Percentiles rank a stretch among this genome's conserved stretches.
Conservation (phyloP, 1,140 invertebrate species). For the Aethina tumida region DNA sequence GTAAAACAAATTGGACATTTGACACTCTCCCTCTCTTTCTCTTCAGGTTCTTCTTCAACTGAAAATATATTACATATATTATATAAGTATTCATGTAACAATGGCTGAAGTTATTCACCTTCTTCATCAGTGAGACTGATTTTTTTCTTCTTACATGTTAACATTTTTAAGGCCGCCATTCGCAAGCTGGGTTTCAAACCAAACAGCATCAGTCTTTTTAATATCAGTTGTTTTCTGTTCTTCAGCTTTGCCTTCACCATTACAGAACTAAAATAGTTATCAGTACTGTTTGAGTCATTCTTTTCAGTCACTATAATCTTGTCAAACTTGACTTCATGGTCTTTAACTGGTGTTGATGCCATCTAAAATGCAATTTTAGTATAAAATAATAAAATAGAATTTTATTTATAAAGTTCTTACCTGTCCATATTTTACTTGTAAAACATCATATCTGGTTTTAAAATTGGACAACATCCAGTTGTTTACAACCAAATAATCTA, state of each 20-base stretch:
- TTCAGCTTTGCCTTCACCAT: conserved; percentile 28
- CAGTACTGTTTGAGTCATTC: conserved; percentile 18
- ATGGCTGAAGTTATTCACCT: background rate
- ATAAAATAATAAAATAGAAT: conserved; percentile 3
- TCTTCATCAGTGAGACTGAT: conserved; percentile 22
- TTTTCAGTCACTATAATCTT: conserved; percentile 27
- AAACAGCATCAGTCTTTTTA: conserved; percentile 32
- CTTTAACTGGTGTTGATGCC: conserved; percentile 16
- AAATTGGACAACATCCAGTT: conserved; percentile 44
- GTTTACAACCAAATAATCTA: conserved; percentile 47
- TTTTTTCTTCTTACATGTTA: conserved; percentile 26
- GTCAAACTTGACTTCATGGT: conserved; percentile 23
- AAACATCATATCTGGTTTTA: conserved; percentile 39
- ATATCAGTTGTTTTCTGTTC: conserved; percentile 31
- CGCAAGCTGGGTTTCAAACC: conserved; percentile 33
- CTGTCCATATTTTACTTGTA: conserved; percentile 41
- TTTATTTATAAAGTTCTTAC: conserved; percentile 16
- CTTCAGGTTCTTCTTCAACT: conserved; percentile 26
- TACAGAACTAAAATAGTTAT: conserved; percentile 24
- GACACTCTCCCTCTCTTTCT: conserved; percentile 32
- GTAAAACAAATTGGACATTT: conserved; percentile 45
- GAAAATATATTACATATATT: conserved; percentile 13
- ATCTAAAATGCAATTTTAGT: conserved; percentile 15
- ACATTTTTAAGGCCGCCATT: conserved; percentile 31
- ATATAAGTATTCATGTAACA: conserved; percentile 3